Base-by-base conservation (phyloP, 2,797 vertebrate genomes). In the Danio albolineatus region DNA sequence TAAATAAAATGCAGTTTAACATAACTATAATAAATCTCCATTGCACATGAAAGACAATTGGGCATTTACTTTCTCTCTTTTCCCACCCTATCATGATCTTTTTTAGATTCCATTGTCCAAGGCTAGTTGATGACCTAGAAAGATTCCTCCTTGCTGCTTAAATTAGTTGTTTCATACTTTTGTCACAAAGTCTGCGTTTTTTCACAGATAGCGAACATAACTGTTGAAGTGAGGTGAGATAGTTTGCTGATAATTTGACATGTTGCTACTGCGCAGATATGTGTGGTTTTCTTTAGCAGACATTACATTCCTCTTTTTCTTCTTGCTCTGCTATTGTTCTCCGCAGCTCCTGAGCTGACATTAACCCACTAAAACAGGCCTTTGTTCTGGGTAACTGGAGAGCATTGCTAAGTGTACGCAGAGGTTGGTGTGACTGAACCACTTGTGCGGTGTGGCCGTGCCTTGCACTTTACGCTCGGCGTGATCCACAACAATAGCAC, bases 321-420 rank as follows among this genome's bases (percentile, higher is more conserved):
- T 80, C 16, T 36, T 41, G 17, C 56, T 56, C 77, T 21, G 38
- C 10, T 69, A 91, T 92, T 90, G 90, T 90, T 89, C 83, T 82
- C 79, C 73, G 53, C 80, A 82, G 87, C 87, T 93, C 89, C 91
- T 87, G 89, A 89, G 88, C 91, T 91, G 91, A 92, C 91, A 90
- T 91, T 92, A 92, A 93, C 92, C 91, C 88, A 91, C 87, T 90
- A 92, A 92, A 90, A 87, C 78, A 86, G 79, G 85, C 90, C 90
- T 92, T 94, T 94, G 92, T 94, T 90, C 88, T 54, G 84, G 76
- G 91, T 92, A 93, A 93, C 88, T 60, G 85, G 91, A 94, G 90
- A 90, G 86, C 80, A 86, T 88, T 88, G 87, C 88, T 89, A 86
- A 91, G 90, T 92, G 89, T 90, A 92, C 85, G 88, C 90, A 88